phyloP scores from a whole-genome alignment of 1,140 invertebrate genomes.

The Zeugodacus cucurbitae region DNA sequence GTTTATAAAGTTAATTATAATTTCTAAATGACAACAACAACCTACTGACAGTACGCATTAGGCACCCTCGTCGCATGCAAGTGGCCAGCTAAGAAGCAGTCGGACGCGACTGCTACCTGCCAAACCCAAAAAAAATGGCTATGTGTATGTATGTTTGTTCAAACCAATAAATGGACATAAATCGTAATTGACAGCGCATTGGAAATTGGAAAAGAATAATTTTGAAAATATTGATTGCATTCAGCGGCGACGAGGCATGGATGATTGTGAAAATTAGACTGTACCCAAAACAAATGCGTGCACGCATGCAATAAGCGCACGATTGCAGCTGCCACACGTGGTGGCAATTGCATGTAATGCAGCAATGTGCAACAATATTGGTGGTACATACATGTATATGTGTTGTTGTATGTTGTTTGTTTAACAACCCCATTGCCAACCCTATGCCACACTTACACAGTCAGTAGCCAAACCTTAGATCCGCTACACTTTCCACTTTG shows the following conservation, averaged over 20 bases:
- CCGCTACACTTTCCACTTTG: slow-evolving; percentile 27
- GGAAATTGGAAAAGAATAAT: slow-evolving; percentile 15
- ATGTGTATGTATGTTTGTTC: too few relatives aligned
- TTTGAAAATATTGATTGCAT: neutral
- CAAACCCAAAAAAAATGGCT: neutral
- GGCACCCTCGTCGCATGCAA: neutral
- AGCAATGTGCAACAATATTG: neutral
- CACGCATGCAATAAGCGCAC: neutral
- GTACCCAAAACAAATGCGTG: slow-evolving; percentile 4
- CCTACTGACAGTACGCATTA: too few relatives aligned
- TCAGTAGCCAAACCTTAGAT: neutral
- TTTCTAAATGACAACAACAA: neutral
- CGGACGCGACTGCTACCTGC: neutral
- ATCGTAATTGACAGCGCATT: slow-evolving; percentile 21
- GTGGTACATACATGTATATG: neutral
- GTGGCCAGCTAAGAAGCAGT: neutral
- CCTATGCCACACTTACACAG: neutral
- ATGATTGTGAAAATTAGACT: neutral
- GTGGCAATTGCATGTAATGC: neutral
- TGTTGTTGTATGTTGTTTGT: neutral
- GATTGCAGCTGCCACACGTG: slow-evolving; percentile 15
- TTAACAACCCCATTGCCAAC: neutral
- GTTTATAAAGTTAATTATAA: neutral
- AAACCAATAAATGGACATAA: neutral
- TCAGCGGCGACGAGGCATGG: neutral